Conservation (phyloP, 2,797 vertebrate genomes). For the Lycodopsis pacificus region DNA sequence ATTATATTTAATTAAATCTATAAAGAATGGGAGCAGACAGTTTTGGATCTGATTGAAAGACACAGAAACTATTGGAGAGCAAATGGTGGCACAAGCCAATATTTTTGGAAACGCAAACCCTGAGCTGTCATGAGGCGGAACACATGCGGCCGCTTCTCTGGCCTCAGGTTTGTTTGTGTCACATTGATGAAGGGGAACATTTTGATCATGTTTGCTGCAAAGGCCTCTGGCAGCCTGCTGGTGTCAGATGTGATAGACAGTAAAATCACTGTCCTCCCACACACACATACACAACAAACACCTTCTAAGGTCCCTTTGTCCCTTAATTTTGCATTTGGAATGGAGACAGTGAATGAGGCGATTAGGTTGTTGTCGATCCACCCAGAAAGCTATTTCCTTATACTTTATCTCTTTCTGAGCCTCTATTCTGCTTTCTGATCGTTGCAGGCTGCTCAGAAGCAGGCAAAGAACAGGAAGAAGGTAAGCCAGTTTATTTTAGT, state of each 20-base stretch:
- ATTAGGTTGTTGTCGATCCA: conserved; percentile 6
- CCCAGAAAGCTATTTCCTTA: conserved; percentile 63
- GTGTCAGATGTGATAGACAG: conserved; percentile 71
- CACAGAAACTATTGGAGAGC: neutral
- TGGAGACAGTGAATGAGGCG: conserved; percentile 37
- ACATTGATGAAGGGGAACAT: conserved; percentile 56
- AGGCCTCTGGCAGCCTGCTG: conserved; percentile 57
- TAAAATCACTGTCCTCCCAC: conserved; percentile 53
- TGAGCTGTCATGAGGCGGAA: conserved; percentile 32
- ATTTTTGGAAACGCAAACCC: conserved; percentile 1
- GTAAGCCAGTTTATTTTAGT: conserved; percentile 72
- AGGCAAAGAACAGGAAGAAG: conserved; percentile 97
- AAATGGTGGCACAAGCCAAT: neutral
- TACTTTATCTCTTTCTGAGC: conserved; percentile 85
- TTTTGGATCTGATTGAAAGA: neutral
- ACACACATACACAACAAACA: conserved; percentile 17
- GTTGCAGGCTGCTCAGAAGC: conserved; percentile 96
- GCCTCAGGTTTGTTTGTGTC: conserved; percentile 65
- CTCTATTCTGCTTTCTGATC: conserved; percentile 82
- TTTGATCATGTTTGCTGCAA: conserved; percentile 56
- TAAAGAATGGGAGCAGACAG: neutral
- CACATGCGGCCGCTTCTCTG: conserved; percentile 31
- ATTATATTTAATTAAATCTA: conserved; percentile 3
- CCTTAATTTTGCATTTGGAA: conserved; percentile 62
- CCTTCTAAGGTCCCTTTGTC: conserved; percentile 48